phyloP scores from a whole-genome alignment of 2,113 vertebrate species.

The Pagrus major region DNA sequence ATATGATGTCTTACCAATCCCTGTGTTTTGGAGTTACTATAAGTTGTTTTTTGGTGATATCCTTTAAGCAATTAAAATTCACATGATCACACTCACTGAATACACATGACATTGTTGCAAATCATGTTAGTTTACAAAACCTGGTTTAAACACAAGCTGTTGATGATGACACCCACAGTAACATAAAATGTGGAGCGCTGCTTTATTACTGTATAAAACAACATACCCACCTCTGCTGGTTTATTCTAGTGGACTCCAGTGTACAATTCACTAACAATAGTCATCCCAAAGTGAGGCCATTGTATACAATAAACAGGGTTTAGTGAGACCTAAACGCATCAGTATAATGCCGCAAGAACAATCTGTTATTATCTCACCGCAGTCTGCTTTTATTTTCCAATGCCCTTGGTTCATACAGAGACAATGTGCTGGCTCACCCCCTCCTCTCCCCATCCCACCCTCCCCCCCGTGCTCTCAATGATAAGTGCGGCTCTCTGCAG shows the following conservation, averaged over 20 bases:
- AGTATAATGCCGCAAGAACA: constrained; percentile 59
- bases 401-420: constrained; percentile 76
- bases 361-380: constrained; percentile 65
- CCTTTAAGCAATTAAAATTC: background rate
- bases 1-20: no score
- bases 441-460: constrained; percentile 28
- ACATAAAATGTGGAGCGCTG: constrained; percentile 83
- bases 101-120: background rate
- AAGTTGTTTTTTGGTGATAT: background rate
- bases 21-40: background rate
- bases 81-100: background rate
- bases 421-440: constrained; percentile 68
- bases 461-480: constrained; percentile 60
- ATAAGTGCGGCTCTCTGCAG: constrained; percentile 74
- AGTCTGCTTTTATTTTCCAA: constrained; percentile 68
- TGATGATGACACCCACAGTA: constrained; percentile 40
- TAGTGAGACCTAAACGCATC: constrained; percentile 62
- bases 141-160: constrained; percentile 28
- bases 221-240: constrained; percentile 49
- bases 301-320: constrained; percentile 61
- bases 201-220: constrained; percentile 76
- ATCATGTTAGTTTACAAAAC: background rate
- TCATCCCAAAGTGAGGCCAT: constrained; percentile 47
- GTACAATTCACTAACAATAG: constrained; percentile 48
- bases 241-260: constrained; percentile 52